Conservation (phyloP, 2,797 vertebrate genomes). For the Potorous gilbertii region DNA sequence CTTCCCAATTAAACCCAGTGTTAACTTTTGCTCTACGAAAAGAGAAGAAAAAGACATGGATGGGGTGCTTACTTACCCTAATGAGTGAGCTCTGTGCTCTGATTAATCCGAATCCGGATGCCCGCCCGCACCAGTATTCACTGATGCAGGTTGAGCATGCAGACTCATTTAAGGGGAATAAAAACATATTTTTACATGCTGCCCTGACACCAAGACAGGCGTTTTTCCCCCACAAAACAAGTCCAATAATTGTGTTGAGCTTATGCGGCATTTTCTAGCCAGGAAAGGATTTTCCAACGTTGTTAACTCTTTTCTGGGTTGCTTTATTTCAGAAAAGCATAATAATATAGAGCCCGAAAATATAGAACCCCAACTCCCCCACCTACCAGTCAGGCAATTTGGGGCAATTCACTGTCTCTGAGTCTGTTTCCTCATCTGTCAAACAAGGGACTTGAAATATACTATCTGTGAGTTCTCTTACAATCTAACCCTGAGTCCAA, state of each 20-base stretch:
- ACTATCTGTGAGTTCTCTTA: background rate
- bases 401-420: background rate
- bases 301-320: constrained; percentile 50
- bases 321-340: background rate
- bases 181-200: constrained; percentile 76
- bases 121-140: background rate
- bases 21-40: constrained; percentile 52
- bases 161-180: constrained; percentile 78
- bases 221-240: constrained; percentile 78
- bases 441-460: background rate
- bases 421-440: background rate
- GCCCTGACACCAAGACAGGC: constrained; percentile 75
- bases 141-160: constrained; percentile 69
- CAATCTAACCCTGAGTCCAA: background rate
- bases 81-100: constrained; percentile 60
- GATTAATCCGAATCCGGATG: constrained; percentile 34
- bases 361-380: background rate
- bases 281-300: constrained; percentile 41
- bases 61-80: constrained; percentile 52
- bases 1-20: constrained; percentile 67
- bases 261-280: constrained; percentile 66
- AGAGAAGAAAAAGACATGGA: constrained; percentile 53
- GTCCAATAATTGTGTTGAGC: constrained; percentile 55
- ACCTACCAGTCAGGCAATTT: background rate
- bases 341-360: background rate